Evolutionary conservation across 2,797 vertebrate species (phyloP), one percentile per base, ranked within the genome.

Genomic region (Notolepis coatsorum): DNA sequence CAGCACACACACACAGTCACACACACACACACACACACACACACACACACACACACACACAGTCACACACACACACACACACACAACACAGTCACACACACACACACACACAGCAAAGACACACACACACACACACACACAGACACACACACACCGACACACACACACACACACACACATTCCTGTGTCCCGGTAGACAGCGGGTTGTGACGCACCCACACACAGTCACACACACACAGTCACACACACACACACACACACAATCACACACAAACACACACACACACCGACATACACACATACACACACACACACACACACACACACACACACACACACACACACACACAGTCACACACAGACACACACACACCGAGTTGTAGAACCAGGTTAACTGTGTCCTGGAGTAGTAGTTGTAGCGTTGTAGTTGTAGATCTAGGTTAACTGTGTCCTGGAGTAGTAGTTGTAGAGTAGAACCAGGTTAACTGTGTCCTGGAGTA

Each of bases 291-390:
- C 18, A 30, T 7, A 30, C 50, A 53, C 18, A 37, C 50, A 38
- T 18, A 53, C 31, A 54, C 51, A 53, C 5, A 39, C 35, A 27
- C n/a, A 54, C 7, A 54, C n/a, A 54, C 10, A 39, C 21, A 54
- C 9, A 20, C 15, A n/a, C 7, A 25, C 37, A 24, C 12, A 54
- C 23, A 38, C n/a, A 45, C n/a, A 23, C 23, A 25, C 6, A 37
- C 35, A 24, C n/a, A 20, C 5, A 15, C 10, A 52, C n/a, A 25
- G 20, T 15, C 4, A 24, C 15, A 42, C 18, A 43, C 8, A 23
- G 9, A 46, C 18, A 46, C 9, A 1, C 12, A 20, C 17, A 43
- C 9, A 45, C 12, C 12, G 24, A 23, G n/a, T n/a, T n/a, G n/a
- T n/a, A n/a, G n/a, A n/a, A n/a, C n/a, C n/a, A n/a, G n/a, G n/a